Percentiles rank a stretch among this genome's conserved stretches.
phyloP scores from a whole-genome alignment of 2,797 vertebrate genomes.

The Myotis myotis region DNA sequence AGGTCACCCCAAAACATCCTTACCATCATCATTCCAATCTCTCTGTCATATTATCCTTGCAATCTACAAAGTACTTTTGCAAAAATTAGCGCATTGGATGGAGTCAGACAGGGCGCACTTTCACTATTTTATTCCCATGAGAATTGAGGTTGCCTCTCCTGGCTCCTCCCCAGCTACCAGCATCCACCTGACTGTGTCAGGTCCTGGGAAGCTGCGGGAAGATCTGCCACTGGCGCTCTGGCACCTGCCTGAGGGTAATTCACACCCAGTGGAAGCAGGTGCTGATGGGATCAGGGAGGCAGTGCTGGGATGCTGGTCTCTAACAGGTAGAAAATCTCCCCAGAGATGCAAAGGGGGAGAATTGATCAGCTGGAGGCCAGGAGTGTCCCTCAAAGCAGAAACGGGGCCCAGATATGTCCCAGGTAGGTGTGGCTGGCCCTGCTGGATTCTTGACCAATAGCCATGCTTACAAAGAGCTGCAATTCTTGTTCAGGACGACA shows the following conservation, averaged over 20 bases:
- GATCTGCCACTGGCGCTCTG: not conserved
- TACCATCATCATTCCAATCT: not conserved
- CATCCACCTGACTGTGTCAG: not conserved
- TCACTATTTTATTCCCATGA: rapidly evolving
- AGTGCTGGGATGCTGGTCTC: not conserved
- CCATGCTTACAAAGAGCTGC: not conserved
- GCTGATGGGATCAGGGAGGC: not conserved
- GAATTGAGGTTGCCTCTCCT: not conserved
- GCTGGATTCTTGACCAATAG: not conserved
- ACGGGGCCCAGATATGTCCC: not conserved
- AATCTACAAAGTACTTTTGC: not conserved
- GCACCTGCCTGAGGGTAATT: not conserved
- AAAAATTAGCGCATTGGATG: not conserved
- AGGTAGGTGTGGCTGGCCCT: not conserved
- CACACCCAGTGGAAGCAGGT: rapidly evolving
- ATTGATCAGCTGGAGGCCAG: not conserved
- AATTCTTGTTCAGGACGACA: not conserved
- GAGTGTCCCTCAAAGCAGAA: not conserved
- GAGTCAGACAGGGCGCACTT: not conserved
- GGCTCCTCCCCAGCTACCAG: not conserved
- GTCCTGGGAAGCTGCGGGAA: not conserved
- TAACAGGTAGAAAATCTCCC: not conserved
- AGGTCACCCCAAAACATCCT: not conserved
- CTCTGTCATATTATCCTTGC: not conserved
- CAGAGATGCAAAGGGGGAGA: not conserved